Base-by-base conservation (phyloP, 2,888 invertebrate genomes). In the Tipula confusa region DNA sequence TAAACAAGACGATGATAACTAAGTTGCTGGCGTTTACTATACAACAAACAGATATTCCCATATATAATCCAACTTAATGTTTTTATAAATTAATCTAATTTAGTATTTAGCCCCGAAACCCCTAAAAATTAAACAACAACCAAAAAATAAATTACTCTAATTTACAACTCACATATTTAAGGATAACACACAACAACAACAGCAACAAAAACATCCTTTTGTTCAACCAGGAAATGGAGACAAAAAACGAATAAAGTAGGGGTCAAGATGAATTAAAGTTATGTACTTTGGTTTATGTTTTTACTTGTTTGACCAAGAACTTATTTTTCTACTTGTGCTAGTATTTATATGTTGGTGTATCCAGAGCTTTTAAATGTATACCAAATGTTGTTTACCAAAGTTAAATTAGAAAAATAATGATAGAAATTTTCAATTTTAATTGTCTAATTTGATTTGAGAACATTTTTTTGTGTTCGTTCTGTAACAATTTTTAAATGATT, bases 1-100 rank as follows among this genome's bases (percentile, higher is more conserved):
- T 31, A 31, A 31, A 31, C n/a, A n/a, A n/a, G 5, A 4, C 11
- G 36, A 6, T 36, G 36, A 36, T 2, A 36, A 36, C 9, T 36
- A 9, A 36, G 36, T 9, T 11, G 9, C 0, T 31, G 31, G 31
- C 9, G 5, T 31, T 5, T 31, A 6, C 9, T 6, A 9, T 9
- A 36, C 36, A 15, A 1, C n/a, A 64, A 64, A 24, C 24, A 64
- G 64, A 64, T 64, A 64, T 18, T 48, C 9, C 13, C 36, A 9
- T n/a, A n/a, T n/a, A n/a, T 43, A 64, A 64, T 64, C 64, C 64
- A 64, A 64, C 24, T 64, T 64, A 64, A 64, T 64, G 24, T 24
- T 64, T 64, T 64, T 64, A 64, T 64, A 64, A 64, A 64, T 64
- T 64, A 64, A 64, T 64, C 64, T 64, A 64, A 64, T 64, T 64